Conservation (phyloP, 92 coral and sea anemone genomes). For the Diadumene lineata region DNA sequence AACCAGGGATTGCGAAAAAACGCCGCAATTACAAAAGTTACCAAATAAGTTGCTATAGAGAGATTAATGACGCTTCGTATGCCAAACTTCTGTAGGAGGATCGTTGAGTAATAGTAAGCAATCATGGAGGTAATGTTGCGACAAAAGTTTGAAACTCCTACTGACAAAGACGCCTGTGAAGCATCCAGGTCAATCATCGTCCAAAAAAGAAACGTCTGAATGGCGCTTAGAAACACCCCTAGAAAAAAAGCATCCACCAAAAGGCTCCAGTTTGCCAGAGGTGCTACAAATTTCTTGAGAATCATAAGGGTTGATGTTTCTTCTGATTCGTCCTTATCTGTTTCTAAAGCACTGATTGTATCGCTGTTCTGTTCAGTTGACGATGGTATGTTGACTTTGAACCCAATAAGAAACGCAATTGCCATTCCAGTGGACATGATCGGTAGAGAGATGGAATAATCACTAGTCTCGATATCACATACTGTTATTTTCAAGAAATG, state of each 20-base stretch:
- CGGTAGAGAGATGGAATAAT: neutral
- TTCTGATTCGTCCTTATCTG: no score
- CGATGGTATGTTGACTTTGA: neutral
- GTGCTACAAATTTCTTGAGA: neutral
- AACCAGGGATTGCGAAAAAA: constrained; percentile 15
- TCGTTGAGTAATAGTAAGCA: neutral
- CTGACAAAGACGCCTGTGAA: neutral
- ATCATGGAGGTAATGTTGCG: neutral
- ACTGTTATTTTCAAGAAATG: neutral
- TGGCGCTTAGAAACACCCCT: neutral
- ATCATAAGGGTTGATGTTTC: neutral
- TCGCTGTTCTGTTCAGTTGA: neutral
- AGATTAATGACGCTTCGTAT: neutral
- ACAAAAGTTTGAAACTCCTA: neutral
- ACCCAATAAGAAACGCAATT: neutral
- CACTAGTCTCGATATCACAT: neutral
- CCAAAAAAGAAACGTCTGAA: constrained; percentile 20
- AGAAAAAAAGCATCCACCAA: constrained; percentile 5
- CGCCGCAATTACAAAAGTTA: neutral
- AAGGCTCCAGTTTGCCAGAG: constrained; percentile 7
- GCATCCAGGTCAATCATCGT: neutral
- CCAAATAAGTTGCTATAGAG: neutral
- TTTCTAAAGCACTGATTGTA: no score
- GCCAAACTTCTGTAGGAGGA: neutral
- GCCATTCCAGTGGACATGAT: neutral